Conservation (phyloP, 1,140 invertebrate species). For the Drosophila leontia region DNA sequence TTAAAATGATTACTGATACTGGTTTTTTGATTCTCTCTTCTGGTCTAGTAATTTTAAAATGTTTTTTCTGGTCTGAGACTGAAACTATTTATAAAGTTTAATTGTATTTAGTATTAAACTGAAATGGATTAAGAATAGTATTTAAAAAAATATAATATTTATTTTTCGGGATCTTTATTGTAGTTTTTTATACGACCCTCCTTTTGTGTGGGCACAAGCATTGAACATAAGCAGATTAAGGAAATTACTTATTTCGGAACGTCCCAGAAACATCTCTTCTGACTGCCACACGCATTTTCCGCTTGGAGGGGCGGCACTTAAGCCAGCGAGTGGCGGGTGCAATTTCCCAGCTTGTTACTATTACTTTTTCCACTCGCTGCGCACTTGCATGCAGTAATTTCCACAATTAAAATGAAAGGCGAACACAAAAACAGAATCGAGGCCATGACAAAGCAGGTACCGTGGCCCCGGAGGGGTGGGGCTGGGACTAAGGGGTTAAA, state of each 20-base stretch:
- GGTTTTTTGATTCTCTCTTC: too few relatives aligned
- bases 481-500: conserved; percentile 13
- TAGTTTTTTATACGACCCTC: background rate
- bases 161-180: background rate
- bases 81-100: too few relatives aligned
- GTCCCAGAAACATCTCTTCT: conserved; percentile 1
- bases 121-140: too few relatives aligned
- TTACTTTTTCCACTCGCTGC: conserved; percentile 33
- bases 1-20: too few relatives aligned
- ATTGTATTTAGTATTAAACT: too few relatives aligned
- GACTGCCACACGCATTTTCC: conserved; percentile 9
- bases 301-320: conserved; percentile 32
- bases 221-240: background rate
- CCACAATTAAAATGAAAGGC: conserved; percentile 68
- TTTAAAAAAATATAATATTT: background rate
- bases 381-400: conserved; percentile 62
- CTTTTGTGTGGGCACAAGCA: background rate
- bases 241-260: background rate
- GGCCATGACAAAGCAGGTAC: conserved; percentile 51
- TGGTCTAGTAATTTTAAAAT: too few relatives aligned
- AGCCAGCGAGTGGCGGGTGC: conserved; percentile 18
- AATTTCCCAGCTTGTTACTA: conserved; percentile 45
- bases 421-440: conserved; percentile 44
- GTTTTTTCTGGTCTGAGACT: too few relatives aligned
- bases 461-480: conserved; percentile 3